phyloP scores from a whole-genome alignment of 1,140 invertebrate species.

The Microplitis mediator region DNA sequence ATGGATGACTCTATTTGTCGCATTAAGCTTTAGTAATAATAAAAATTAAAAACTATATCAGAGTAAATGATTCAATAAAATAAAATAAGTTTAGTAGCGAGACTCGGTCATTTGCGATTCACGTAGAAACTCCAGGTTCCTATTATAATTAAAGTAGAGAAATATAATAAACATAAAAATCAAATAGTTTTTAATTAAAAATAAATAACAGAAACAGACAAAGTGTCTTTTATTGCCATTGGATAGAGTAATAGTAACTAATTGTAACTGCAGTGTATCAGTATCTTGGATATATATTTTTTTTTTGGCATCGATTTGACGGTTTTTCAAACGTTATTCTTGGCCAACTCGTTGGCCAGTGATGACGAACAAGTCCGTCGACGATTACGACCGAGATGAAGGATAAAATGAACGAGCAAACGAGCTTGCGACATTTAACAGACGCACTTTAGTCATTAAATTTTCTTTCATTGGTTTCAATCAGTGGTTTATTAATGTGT shows the following conservation, averaged over 20 bases:
- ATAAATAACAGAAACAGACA: neutral
- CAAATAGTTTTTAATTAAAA: too few relatives aligned
- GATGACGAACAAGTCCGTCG: slow-evolving; percentile 8
- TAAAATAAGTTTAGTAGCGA: too few relatives aligned
- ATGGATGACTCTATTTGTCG: too few relatives aligned
- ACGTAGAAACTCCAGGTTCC: too few relatives aligned
- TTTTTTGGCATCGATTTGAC: slow-evolving; percentile 25
- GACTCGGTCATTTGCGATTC: too few relatives aligned
- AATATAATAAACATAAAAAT: too few relatives aligned
- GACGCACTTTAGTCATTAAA: neutral
- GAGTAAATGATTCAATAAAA: too few relatives aligned
- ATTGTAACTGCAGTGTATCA: neutral
- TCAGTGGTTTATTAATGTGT: too few relatives aligned
- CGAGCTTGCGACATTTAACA: neutral
- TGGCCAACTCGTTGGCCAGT: slow-evolving; percentile 17
- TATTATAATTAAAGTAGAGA: too few relatives aligned
- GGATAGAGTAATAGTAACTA: neutral
- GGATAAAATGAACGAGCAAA: neutral
- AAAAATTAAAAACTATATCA: too few relatives aligned
- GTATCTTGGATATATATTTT: slow-evolving; percentile 3
- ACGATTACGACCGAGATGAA: slow-evolving; percentile 15
- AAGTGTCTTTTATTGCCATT: neutral
- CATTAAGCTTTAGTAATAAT: too few relatives aligned
- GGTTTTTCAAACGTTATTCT: slow-evolving; percentile 24
- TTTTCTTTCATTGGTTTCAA: neutral